Evolutionary conservation across 2,888 invertebrate genomes (phyloP), one percentile per base, ranked within the genome.

Genomic region (Sphaerophoria taeniata): DNA sequence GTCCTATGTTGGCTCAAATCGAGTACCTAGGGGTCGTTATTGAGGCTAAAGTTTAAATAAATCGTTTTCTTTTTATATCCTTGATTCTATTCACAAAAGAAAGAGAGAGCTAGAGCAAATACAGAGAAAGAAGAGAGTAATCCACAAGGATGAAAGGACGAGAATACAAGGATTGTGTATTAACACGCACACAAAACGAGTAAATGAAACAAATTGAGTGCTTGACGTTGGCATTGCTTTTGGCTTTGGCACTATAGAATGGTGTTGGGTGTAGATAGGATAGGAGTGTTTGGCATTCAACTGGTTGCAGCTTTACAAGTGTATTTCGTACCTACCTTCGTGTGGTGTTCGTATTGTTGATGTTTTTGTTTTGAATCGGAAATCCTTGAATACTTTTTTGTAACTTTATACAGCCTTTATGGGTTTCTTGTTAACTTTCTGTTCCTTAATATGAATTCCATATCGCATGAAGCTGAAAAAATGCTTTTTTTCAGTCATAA

Each of bases 131-230:
- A 39, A 36, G 51, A 47, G 39, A 49, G 14, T n/a, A n/a, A 36
- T 63, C 2, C 31, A 3, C 14, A 36, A 3, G 63, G 34, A 49
- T 36, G 51, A 53, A 39, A 24, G 31, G 39, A 39, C 47, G 36
- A 39, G 51, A 33, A 36, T 67, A 16, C 11, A 36, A 53, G 9
- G 73, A 78, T 70, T 83, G 75, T 65, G 39, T 47, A 69, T 75
- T 75, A 84, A 80, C 76, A 72, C 84, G 80, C 75, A 65, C 65
- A 36, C 33, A 63, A 14, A 5, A 49, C 33, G 76, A 67, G 69
- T 76, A 43, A 78, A 73, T 51, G 56, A 56, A 63, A 77, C 77
- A 82, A 84, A 80, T 84, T 84, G 72, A 80, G 80, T 84, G 75
- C 36, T 76, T 84, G 79, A 55, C 75, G 43, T 65, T 55, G 53